Base-by-base conservation (phyloP, 2,113 vertebrate species). In the Perca fluviatilis region DNA sequence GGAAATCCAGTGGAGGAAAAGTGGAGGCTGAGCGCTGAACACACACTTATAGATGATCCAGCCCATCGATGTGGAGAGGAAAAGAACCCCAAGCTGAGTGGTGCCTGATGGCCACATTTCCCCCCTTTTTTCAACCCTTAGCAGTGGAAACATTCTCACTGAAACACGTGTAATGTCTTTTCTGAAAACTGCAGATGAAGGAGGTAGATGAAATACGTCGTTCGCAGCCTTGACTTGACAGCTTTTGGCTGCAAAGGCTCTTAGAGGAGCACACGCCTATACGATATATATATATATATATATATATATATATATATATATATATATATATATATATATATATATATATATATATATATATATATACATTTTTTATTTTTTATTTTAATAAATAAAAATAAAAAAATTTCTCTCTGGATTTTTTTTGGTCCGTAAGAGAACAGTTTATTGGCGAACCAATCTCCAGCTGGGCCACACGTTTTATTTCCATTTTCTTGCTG, bases 21-120 rank as follows among this genome's bases (percentile, higher is more conserved):
- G 33, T 73, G 65, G 68, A 79, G 49, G 66, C 63, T 64, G 71
- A 86, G 49, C 18, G 30, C 66, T 69, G 86, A 87, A 85, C 65
- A 66, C 83, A 75, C 83, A 70, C 77, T 88, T 86, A 89, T 79
- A 88, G 79, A 90, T 91, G 84, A 82, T 81, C 67, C 74, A 50
- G 69, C 7, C 57, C 64, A 43, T 46, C 21, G 46, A 60, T 54
- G 72, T 30, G 63, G 73, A 65, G 60, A 65, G 70, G 49, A 71
- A 82, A 75, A 68, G 7, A 82, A 73, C 67, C 63, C 57, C 66
- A 70, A 79, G 61, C 70, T 60, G 76, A 69, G 75, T 9, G 1
- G 27, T 15, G 58, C 53, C 30, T 4, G 16, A 64, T 64, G 57
- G 68, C 51, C 43, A 46, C 63, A 74, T 64, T 76, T 77, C 46